Conservation (phyloP, 2,888 invertebrate genomes). For the Crioceris asparagi region DNA sequence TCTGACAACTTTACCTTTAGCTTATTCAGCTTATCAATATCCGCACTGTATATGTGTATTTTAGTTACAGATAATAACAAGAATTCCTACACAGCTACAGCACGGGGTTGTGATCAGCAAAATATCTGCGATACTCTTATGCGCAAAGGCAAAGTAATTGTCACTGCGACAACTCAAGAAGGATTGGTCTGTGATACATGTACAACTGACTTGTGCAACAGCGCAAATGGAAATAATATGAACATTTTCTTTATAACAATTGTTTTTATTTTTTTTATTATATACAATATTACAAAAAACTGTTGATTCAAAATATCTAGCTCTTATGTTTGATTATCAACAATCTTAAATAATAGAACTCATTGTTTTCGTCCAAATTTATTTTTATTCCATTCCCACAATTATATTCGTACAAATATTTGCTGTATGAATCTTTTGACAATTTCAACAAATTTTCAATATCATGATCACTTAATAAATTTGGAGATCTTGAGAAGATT, state of each 20-base stretch:
- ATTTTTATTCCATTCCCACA: slow-evolving; percentile 23
- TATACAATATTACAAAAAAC: slow-evolving; percentile 1
- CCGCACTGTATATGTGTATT: neutral
- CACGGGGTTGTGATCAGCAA: slow-evolving; percentile 9
- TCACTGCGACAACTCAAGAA: slow-evolving; percentile 4
- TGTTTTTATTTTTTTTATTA: too few relatives aligned
- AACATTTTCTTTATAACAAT: neutral
- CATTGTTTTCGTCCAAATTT: slow-evolving; percentile 10
- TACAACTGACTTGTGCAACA: slow-evolving; percentile 10
- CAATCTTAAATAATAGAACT: slow-evolving; percentile 16
- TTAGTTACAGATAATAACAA: slow-evolving; percentile 1
- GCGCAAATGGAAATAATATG: neutral
- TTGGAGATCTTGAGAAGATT: slow-evolving; percentile 7
- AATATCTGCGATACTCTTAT: slow-evolving; percentile 8
- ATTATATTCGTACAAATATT: slow-evolving; percentile 32
- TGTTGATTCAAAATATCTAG: neutral
- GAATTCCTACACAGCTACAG: slow-evolving; percentile 8
- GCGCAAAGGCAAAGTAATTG: too few relatives aligned
- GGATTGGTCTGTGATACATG: slow-evolving; percentile 9
- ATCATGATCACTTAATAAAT: slow-evolving; percentile 9
- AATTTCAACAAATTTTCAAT: slow-evolving; percentile 23
- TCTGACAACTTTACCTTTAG: too few relatives aligned
- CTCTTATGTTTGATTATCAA: slow-evolving; percentile 11
- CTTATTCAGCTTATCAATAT: neutral
- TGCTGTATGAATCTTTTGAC: slow-evolving; percentile 30